Conservation (phyloP, 2,113 vertebrate genomes). For the Brienomyrus brachyistius region DNA sequence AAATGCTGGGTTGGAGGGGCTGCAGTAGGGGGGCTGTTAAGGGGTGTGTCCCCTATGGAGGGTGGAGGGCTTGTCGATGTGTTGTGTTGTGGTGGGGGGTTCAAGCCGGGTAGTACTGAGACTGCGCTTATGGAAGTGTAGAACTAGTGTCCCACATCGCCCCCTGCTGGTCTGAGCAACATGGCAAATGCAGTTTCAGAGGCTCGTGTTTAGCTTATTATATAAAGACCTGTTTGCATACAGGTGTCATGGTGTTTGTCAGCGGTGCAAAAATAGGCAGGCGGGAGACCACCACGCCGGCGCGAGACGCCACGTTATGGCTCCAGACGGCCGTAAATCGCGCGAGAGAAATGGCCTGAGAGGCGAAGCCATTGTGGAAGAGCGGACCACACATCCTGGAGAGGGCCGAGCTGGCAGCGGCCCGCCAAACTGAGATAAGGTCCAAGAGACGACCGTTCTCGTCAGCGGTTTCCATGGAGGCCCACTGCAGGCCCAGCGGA, state of each 20-base stretch:
- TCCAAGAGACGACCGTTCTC: conserved; percentile 34
- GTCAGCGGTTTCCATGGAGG: conserved; percentile 47
- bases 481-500: conserved; percentile 36
- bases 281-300: neutral
- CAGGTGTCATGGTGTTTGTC: neutral
- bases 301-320: neutral
- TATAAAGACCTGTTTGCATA: neutral
- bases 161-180: neutral
- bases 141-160: neutral
- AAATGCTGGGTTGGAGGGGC: neutral
- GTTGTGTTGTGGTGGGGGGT: neutral
- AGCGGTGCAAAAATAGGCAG: neutral
- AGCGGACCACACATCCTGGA: neutral
- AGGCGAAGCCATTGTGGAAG: neutral
- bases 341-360: neutral
- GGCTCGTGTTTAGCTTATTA: neutral
- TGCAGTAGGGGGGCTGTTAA: neutral
- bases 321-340: neutral
- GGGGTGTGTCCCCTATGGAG: neutral
- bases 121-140: neutral
- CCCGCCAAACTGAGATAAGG: conserved; percentile 37
- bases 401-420: neutral
- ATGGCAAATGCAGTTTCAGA: neutral
- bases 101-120: neutral
- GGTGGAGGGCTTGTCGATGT: neutral